phyloP scores from a whole-genome alignment of 1,140 invertebrate genomes.

The Temnothorax nylanderi region DNA sequence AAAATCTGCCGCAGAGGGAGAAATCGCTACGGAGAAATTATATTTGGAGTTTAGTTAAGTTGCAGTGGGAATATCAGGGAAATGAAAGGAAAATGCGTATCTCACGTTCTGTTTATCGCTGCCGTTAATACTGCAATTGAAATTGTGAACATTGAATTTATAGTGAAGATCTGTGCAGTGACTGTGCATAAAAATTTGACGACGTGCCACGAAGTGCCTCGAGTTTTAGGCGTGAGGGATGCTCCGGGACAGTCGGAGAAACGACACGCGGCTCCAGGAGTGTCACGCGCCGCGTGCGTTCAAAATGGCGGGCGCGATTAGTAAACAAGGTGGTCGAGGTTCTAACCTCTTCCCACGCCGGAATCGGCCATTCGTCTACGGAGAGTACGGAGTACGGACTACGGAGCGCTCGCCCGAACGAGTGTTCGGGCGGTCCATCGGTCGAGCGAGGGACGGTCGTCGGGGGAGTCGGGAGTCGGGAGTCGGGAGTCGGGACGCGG shows the following conservation, averaged over 20 bases:
- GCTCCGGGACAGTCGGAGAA: background rate
- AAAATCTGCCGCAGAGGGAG: background rate
- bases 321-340: constrained; percentile 81
- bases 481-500: background rate
- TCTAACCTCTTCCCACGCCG: constrained; percentile 79
- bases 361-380: background rate
- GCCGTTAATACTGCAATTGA: no score
- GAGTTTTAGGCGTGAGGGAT: background rate
- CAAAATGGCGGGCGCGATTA: constrained; percentile 82
- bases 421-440: no score
- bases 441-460: background rate
- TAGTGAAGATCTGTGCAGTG: background rate
- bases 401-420: background rate
- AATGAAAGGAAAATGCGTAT: background rate
- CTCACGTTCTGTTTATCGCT: background rate
- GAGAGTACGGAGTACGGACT: no score
- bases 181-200: background rate
- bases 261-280: background rate
- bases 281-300: constrained; percentile 65
- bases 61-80: background rate
- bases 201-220: background rate
- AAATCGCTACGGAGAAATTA: background rate
- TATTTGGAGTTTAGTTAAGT: background rate
- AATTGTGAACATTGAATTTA: background rate
- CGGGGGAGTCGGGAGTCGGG: no score